These are phyloP conservation scores for Drosophila grimshawi DNA, from an alignment of 1,140 invertebrate species.

Conservation along the genomic window DNA sequence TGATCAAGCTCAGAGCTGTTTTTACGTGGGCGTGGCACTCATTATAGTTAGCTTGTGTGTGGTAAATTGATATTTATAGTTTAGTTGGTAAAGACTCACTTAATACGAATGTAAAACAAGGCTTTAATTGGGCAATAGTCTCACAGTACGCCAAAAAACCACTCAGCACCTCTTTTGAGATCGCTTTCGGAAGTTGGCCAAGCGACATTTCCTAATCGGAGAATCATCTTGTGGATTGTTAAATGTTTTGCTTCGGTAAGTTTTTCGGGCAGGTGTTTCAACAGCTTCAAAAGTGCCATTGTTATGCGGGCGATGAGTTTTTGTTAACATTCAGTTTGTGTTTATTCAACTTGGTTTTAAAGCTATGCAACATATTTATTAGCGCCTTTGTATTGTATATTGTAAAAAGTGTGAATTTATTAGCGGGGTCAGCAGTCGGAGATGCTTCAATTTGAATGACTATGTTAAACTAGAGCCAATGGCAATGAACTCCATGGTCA, in stretches of 20 bases:
- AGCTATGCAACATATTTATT: conserved; percentile 41
- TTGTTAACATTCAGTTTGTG: conserved; percentile 16
- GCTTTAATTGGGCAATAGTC: conserved; percentile 18
- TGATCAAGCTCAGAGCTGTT: conserved; percentile 36
- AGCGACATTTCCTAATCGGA: conserved; percentile 45
- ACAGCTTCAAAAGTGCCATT: conserved; percentile 25
- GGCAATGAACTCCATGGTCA: conserved; percentile 71
- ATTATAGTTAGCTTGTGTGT: conserved; percentile 26
- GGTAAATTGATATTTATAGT: conserved; percentile 60
- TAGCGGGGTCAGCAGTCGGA: conserved; percentile 13
- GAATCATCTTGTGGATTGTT: conserved; percentile 32
- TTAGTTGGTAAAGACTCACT: conserved; percentile 29
- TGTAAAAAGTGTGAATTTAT: conserved; percentile 52
- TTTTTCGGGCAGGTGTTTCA: conserved; percentile 14
- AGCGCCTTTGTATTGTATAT: neutral
- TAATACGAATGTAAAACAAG: conserved; percentile 16
- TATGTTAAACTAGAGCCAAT: neutral
- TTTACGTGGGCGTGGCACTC: conserved; percentile 33
- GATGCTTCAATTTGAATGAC: neutral
- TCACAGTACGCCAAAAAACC: conserved; percentile 20
- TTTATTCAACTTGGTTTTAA: conserved; percentile 1
- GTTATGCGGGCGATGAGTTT: conserved; percentile 44
- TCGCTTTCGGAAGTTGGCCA: conserved; percentile 71
- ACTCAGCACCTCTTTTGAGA: conserved; percentile 1
- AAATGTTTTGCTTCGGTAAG: conserved; percentile 39